These are phyloP conservation scores for Neoitamus cyanurus DNA, from an alignment of 2,888 invertebrate species.

Conservation along the genomic window DNA sequence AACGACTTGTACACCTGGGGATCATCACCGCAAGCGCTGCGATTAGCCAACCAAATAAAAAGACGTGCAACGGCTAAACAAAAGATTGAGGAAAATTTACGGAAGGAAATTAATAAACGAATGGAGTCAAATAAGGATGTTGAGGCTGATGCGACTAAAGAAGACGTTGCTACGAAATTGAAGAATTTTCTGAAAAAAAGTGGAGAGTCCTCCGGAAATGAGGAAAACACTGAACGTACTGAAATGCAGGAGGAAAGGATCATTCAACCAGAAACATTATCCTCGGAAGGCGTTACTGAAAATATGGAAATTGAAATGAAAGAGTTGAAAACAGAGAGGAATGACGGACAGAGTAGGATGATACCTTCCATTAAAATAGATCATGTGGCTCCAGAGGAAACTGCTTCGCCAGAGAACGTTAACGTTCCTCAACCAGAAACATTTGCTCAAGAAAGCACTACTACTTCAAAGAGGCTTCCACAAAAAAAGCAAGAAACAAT, in stretches of 20 bases:
- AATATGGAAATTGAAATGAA: background rate
- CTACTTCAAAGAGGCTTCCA: background rate
- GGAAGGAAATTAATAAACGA: slow-evolving; percentile 63
- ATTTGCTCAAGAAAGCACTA: background rate
- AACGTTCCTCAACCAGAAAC: background rate
- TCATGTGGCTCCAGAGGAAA: background rate
- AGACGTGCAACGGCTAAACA: slow-evolving; percentile 70
- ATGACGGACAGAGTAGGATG: background rate
- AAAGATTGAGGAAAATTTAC: slow-evolving; percentile 66
- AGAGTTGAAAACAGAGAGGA: background rate
- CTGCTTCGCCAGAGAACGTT: background rate
- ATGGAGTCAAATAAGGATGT: background rate
- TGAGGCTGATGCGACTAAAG: background rate
- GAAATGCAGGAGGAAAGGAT: background rate
- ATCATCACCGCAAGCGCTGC: slow-evolving; percentile 78
- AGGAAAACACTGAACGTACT: background rate
- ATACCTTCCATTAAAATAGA: slow-evolving; percentile 22
- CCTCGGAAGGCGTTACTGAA: background rate
- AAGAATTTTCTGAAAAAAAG: background rate
- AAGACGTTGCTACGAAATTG: background rate
- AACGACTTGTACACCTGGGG: slow-evolving; percentile 82
- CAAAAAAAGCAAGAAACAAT: background rate
- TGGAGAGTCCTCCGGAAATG: background rate
- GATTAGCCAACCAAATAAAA: slow-evolving; percentile 74
- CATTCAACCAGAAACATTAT: background rate